Evolutionary conservation across 2,888 invertebrate genomes (phyloP), one percentile per base, ranked within the genome.

Genomic region (Notocelia uddmanniana): DNA sequence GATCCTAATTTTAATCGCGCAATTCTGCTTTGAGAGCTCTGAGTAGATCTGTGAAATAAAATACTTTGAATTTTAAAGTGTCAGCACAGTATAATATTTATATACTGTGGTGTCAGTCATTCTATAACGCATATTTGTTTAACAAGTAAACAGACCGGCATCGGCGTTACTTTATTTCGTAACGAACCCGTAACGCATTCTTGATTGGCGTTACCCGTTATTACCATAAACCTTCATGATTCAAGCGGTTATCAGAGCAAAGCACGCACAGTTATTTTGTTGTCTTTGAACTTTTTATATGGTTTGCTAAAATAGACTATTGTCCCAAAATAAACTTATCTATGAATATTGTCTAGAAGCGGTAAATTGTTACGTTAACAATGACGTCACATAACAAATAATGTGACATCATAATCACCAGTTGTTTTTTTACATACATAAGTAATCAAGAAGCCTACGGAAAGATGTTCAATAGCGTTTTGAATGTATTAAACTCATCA

Each of bases 211-310:
- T 31, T 60, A 67, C 67, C 54, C 60, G 21, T 72, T 73, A 69
- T 67, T 71, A 72, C 41, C 10, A 69, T 66, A 52, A 69, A 68
- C 68, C 72, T 68, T 73, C 52, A 55, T 60, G 66, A 66, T 55
- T 71, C 67, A 26, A 57, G 68, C 64, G 64, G 73, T 74, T 73
- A 75, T 52, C 74, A 76, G 76, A 74, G 73, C 75, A 74, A 64
- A 60, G 54, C 70, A 59, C 21, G 64, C 48, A 37, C 69, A 34
- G 62, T 57, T 68, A 66, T 58, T 55, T 70, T 45, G 57, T 62
- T 74, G 74, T 57, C 74, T 72, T 71, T 73, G 71, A 76, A 75
- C 74, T 76, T 74, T 26, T 41, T 60, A 50, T 52, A n/a, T 68
- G 26, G 8, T 41, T 26, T 60, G 23, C 10, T 15, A 15, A 41